These are phyloP conservation scores for Ammodytes dubius DNA, from an alignment of 2,113 vertebrate genomes.

Conservation along the genomic window DNA sequence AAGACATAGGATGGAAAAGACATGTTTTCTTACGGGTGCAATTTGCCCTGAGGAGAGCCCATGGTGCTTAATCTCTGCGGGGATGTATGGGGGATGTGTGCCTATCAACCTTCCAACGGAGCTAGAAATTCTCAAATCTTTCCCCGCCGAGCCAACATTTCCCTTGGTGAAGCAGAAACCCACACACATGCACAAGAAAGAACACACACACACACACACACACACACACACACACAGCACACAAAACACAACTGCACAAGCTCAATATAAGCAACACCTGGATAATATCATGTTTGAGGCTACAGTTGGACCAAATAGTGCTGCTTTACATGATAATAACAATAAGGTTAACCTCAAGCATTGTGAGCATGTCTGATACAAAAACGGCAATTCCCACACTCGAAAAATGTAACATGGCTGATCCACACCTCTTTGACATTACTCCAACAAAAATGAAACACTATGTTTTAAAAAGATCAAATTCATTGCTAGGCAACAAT, in stretches of 20 bases:
- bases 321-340: not conserved
- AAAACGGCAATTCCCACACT: not conserved
- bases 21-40: constrained; percentile 45
- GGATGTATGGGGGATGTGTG: constrained; percentile 57
- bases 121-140: constrained; percentile 63
- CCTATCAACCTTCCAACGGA: constrained; percentile 61
- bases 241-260: not conserved
- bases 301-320: not conserved
- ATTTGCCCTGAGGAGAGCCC: constrained; percentile 62
- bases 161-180: constrained; percentile 53
- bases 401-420: not conserved
- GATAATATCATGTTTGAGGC: not conserved
- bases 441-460: not conserved
- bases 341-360: no score
- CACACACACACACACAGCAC: constrained; percentile 19
- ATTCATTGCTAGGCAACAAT: constrained; percentile 16
- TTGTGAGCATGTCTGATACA: no score
- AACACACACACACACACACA: constrained; percentile 13
- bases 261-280: not conserved
- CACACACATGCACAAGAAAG: not conserved
- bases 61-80: constrained; percentile 55
- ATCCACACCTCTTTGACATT: not conserved
- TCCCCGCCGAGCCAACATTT: constrained; percentile 52
- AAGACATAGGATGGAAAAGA: constrained; percentile 37
- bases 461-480: constrained; percentile 24